phyloP scores from a whole-genome alignment of 2,113 vertebrate species.

The Campylorhamphus procurvoides region DNA sequence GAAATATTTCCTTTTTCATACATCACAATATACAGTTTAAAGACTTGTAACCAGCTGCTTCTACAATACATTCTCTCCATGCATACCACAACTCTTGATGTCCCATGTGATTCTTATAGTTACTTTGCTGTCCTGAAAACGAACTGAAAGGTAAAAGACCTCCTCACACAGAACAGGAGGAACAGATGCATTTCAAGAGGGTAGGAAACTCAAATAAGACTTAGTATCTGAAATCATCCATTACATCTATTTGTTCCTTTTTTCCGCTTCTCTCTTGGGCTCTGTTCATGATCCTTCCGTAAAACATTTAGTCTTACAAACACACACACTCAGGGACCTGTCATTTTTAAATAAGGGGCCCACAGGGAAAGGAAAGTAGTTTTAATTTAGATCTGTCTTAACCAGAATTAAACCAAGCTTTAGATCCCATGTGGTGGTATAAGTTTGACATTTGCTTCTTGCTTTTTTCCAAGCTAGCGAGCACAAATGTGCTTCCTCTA shows the following conservation, averaged over 20 bases:
- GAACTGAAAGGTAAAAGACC: background rate
- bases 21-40: background rate
- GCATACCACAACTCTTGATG: background rate
- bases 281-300: background rate
- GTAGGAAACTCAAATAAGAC: background rate
- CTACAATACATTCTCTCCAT: background rate
- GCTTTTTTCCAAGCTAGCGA: background rate
- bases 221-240: background rate
- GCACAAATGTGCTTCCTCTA: background rate
- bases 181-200: background rate
- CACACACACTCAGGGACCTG: background rate
- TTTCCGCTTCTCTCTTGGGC: background rate
- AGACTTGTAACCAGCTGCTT: background rate
- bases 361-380: background rate
- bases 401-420: constrained; percentile 30
- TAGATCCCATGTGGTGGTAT: background rate
- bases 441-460: constrained; percentile 34
- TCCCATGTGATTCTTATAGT: background rate
- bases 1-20: background rate
- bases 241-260: background rate
- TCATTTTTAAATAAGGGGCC: background rate
- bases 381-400: constrained; percentile 43
- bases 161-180: background rate
- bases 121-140: background rate
- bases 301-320: background rate